A percentile compares a stretch with the other conserved stretches of the same genome.
Evolutionary conservation across 2,888 invertebrate species (phyloP).

Genomic region (Neocrepidodera transversa): DNA sequence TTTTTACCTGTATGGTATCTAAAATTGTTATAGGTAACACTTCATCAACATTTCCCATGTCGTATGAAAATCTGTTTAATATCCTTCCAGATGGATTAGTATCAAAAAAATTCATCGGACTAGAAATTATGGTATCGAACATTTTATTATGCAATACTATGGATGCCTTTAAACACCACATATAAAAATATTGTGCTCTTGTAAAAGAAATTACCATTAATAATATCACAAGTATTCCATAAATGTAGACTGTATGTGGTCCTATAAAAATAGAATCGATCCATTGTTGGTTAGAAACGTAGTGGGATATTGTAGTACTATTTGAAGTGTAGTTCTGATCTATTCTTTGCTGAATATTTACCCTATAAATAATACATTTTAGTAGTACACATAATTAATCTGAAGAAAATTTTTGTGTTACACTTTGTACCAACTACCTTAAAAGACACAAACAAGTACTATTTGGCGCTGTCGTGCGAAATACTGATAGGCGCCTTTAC

Average conservation of each 20-base stretch:
- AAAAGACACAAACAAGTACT: too few relatives aligned
- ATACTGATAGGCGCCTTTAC: too few relatives aligned
- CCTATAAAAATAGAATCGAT: not conserved
- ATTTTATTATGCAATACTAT: conserved; percentile 65
- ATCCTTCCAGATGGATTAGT: conserved; percentile 70
- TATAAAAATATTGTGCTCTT: conserved; percentile 64
- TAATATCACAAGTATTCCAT: conserved; percentile 2
- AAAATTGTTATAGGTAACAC: conserved; percentile 62
- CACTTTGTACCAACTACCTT: too few relatives aligned
- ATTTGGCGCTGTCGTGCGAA: too few relatives aligned
- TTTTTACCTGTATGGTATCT: conserved; percentile 60
- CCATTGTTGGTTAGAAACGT: not conserved
- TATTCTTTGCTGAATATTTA: conserved; percentile 58
- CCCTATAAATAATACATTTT: conserved; percentile 38
- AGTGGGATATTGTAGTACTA: not conserved
- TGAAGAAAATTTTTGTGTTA: too few relatives aligned
- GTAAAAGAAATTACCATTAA: conserved; percentile 53
- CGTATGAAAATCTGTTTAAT: conserved; percentile 76
- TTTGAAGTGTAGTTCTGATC: conserved; percentile 57
- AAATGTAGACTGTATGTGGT: conserved; percentile 11
- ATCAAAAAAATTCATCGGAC: conserved; percentile 74
- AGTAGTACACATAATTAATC: too few relatives aligned
- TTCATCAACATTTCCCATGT: conserved; percentile 69
- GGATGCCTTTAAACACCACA: conserved; percentile 64
- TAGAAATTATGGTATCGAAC: conserved; percentile 65